A percentile compares a stretch with the other conserved stretches of the same genome.
Conservation (phyloP, 2,888 invertebrate species). For the Hypsopygia costalis region DNA sequence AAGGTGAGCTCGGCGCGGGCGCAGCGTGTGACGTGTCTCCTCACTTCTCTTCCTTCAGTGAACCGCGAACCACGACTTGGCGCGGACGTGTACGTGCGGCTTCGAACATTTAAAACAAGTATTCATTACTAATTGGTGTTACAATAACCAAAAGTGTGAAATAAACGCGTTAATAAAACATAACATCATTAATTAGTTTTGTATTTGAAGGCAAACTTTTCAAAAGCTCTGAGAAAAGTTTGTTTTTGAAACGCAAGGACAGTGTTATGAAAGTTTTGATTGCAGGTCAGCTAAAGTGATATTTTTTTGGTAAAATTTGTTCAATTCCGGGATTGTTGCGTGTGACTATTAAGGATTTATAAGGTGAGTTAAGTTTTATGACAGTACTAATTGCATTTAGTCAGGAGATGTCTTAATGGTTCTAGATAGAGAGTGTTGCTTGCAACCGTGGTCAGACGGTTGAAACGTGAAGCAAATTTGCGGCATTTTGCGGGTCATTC, state of each 20-base stretch:
- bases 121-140: conserved; percentile 48
- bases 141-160: conserved; percentile 36
- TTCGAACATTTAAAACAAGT: conserved; percentile 22
- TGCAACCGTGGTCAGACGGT: conserved; percentile 5
- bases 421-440: conserved; percentile 5
- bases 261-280: conserved; percentile 57
- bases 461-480: background rate
- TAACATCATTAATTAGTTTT: background rate
- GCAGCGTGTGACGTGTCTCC: conserved; percentile 72
- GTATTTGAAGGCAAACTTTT: conserved; percentile 21
- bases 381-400: conserved; percentile 24
- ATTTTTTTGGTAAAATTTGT: conserved; percentile 42
- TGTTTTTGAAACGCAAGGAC: conserved; percentile 46
- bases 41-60: conserved; percentile 64
- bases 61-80: conserved; percentile 53
- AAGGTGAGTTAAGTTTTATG: conserved; percentile 29
- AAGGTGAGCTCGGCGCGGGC: conserved; percentile 73
- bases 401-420: conserved; percentile 22
- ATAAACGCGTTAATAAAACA: conserved; percentile 12
- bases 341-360: conserved; percentile 29
- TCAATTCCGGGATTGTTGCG: conserved; percentile 61
- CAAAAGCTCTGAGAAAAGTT: conserved; percentile 36
- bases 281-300: conserved; percentile 34
- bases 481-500: conserved; percentile 8
- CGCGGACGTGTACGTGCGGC: conserved; percentile 31